Base-by-base conservation (phyloP, 2,888 invertebrate species). In the Agonopterix alstromeriana region DNA sequence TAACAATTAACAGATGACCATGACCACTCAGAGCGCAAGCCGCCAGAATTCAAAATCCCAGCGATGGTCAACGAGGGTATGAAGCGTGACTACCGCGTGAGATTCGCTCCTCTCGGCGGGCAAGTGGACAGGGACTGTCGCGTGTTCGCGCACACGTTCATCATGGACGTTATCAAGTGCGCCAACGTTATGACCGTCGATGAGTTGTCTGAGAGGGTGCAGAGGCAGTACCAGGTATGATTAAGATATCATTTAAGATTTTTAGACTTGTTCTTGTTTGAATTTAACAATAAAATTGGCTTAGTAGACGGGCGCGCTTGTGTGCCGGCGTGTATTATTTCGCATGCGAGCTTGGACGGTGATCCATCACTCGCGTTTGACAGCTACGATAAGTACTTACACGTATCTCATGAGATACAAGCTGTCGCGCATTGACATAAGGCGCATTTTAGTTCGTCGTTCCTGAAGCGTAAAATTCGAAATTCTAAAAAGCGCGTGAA, bases 181-280 rank as follows among this genome's bases (percentile, higher is more conserved):
- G 86, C 91, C 41, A 90, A 90, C 53, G 76, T 86, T 0, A 90
- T 92, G 73, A 84, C 90, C 8, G 92, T 96, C 2, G 97, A 97
- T 50, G 97, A 98, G 56, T 81, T 98, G 36, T 96, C 98, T 0
- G 97, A 98, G 69, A 86, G 94, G 43, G 94, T 97, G 35, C 98
- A 98, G 82, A 94, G 95, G 66, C 96, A 96, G 70, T 99, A 98
- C 78, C 94, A 94, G 80, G 90, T 91, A 27, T 9, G 36, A 10
- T 41, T 41, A 7, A 5, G 27, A 27, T 27, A 27, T 27, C 27
- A 27, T 17, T 17, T 17, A 17, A 17, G 17, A 3, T 17, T 17
- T 14, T 14, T 2, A 14, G 14, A 14, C 2, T 2, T 14, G 14
- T 14, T 14, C n/a, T 14, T 14, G 14, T 14, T 14, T 14, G 14